Conservation (phyloP, 2,888 invertebrate species). For the Orchesella flavescens region DNA sequence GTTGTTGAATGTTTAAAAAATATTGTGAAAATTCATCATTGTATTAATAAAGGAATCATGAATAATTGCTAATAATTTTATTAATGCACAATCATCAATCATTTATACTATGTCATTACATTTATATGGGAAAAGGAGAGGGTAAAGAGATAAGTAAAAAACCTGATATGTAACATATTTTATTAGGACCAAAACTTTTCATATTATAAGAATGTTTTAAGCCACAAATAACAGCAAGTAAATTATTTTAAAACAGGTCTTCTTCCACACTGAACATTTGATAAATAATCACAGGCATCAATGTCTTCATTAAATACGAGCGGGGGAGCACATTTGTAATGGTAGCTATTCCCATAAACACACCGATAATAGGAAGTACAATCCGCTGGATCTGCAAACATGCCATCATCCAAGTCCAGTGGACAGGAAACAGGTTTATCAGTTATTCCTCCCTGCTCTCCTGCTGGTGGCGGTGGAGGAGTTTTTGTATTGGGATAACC, state of each 20-base stretch:
- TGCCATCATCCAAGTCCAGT: background rate
- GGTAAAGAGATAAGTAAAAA: too few species aligned
- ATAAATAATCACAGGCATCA: conserved; percentile 30
- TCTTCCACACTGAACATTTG: conserved; percentile 41
- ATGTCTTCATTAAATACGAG: conserved; percentile 24
- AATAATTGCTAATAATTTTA: too few species aligned
- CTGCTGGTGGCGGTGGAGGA: background rate
- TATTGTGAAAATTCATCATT: too few species aligned
- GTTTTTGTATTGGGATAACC: conserved; percentile 20
- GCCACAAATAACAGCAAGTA: too few species aligned
- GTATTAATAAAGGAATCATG: too few species aligned
- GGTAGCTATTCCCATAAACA: conserved; percentile 30
- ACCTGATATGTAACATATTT: too few species aligned
- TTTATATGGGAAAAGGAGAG: too few species aligned
- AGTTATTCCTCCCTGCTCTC: background rate
- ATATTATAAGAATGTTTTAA: too few species aligned
- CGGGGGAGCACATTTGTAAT: conserved; percentile 35
- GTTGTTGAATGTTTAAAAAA: too few species aligned
- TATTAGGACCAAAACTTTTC: too few species aligned
- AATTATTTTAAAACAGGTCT: background rate
- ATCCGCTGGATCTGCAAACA: conserved; percentile 43
- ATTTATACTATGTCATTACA: too few species aligned
- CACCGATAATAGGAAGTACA: conserved; percentile 50
- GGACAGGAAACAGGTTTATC: conserved; percentile 37
- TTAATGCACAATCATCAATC: too few species aligned